Evolutionary conservation across 2,888 invertebrate species (phyloP), one percentile per base, ranked within the genome.

Genomic region (Teleiodes luculella): DNA sequence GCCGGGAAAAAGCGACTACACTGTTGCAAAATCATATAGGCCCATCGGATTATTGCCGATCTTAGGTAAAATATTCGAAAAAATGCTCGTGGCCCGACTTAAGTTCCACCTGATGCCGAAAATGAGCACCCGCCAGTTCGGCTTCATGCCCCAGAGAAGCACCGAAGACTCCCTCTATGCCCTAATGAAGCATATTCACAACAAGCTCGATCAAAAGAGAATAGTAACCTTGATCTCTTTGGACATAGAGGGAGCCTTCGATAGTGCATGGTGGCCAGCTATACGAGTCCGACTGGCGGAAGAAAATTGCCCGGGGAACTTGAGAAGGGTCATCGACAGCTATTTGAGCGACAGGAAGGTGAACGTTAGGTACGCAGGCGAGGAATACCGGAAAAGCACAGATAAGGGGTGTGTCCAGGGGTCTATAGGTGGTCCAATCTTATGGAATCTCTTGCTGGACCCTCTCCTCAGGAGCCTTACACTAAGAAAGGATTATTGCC

Each of bases 51-150:
- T n/a, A 8, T 10, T 2, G 24, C 14, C 6, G 43, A 54, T 7
- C 13, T 13, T 36, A 13, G 59, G 59, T 2, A 5, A 33, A 1
- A 14, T 13, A 0, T 16, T 58, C 3, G 41, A 47, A 7, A 36
- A 36, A 13, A 36, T 36, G 36, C 2, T 36, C 4, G 36, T 49
- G 46, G 0, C 13, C n/a, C 10, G 54, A 46, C 0, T 63, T 57
- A 0, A 55, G 56, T 1, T 55, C 41, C 6, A 57, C 55, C 0
- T 56, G 54, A 11, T 58, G 53, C 30, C 60, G 54, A 52, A 54
- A 54, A 50, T 47, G 54, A 11, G 64, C 64, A 8, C 65, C 65
- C 20, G 64, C 64, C 55, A 56, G 58, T 33, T 6, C 10, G 33
- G 33, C 2, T 33, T 33, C 47, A 61, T 64, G 4, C 65, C 60